Conservation (phyloP, 2,113 vertebrate genomes). For the Crocuta crocuta region DNA sequence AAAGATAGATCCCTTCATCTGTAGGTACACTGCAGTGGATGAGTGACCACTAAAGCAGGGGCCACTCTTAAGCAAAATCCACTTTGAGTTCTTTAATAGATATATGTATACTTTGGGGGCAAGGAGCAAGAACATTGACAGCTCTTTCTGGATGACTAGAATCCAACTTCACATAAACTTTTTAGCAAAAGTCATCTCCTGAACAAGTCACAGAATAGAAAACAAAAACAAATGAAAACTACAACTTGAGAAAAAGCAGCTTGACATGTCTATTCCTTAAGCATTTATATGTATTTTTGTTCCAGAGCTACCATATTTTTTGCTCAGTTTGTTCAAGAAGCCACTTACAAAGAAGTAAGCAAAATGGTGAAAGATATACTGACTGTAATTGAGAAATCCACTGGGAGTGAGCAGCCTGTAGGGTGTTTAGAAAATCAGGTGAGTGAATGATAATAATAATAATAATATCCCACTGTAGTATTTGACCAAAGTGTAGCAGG, state of each 20-base stretch:
- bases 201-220: neutral
- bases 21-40: too few species aligned
- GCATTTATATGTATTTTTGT: neutral
- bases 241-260: neutral
- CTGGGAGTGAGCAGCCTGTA: neutral
- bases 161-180: neutral
- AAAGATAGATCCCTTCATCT: neutral
- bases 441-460: neutral
- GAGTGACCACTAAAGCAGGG: neutral
- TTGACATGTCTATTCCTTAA: neutral
- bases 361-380: slow-evolving; percentile 71
- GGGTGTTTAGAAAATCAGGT: slow-evolving; percentile 71
- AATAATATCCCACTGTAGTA: neutral
- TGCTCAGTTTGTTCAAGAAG: slow-evolving; percentile 70
- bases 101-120: neutral
- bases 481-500: neutral
- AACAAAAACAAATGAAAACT: neutral
- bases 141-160: neutral
- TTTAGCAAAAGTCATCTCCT: neutral
- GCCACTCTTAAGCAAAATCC: neutral
- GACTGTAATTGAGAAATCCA: slow-evolving; percentile 26
- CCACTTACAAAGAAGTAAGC: slow-evolving; percentile 63
- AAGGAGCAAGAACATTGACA: neutral
- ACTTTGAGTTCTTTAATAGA: neutral
- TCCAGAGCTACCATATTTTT: slow-evolving; percentile 75